Evolutionary conservation across 2,113 vertebrate genomes (phyloP).

Genomic region (Rhynchomys soricoides): DNA sequence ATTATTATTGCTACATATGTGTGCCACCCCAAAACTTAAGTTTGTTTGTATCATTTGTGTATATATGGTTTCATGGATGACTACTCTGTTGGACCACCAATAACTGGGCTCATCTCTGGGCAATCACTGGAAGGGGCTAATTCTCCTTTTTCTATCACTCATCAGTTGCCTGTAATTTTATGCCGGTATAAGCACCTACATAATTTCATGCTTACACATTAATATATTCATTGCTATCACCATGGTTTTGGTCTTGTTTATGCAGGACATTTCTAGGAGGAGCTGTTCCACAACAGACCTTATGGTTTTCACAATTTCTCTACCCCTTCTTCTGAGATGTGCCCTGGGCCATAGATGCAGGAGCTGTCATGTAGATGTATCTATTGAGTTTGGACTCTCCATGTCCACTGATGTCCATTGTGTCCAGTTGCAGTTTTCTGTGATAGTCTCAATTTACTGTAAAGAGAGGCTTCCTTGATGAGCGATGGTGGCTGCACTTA

Average conservation of each 20-base stretch:
- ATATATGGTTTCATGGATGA: neutral
- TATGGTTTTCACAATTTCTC: neutral
- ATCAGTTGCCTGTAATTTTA: neutral
- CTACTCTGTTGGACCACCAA: neutral
- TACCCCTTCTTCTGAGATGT: neutral
- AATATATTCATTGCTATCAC: neutral
- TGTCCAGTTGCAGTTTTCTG: neutral
- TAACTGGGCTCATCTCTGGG: neutral
- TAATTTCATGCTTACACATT: too few species aligned
- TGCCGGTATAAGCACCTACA: neutral
- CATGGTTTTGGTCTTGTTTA: neutral
- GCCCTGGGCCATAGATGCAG: neutral
- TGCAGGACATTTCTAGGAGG: neutral
- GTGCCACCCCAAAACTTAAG: neutral
- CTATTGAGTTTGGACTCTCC: too few species aligned
- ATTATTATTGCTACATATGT: neutral
- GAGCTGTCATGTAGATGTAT: too few species aligned
- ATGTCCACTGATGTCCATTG: neutral
- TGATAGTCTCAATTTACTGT: neutral
- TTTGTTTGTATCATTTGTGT: neutral
- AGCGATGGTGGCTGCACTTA: too few species aligned
- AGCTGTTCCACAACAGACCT: neutral
- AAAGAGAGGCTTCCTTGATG: neutral
- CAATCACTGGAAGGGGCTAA: neutral
- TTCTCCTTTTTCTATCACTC: neutral